A percentile compares a stretch with the other conserved stretches of the same genome.
Evolutionary conservation across 1,140 invertebrate genomes (phyloP).

Genomic region (Agraylea sexmaculata): DNA sequence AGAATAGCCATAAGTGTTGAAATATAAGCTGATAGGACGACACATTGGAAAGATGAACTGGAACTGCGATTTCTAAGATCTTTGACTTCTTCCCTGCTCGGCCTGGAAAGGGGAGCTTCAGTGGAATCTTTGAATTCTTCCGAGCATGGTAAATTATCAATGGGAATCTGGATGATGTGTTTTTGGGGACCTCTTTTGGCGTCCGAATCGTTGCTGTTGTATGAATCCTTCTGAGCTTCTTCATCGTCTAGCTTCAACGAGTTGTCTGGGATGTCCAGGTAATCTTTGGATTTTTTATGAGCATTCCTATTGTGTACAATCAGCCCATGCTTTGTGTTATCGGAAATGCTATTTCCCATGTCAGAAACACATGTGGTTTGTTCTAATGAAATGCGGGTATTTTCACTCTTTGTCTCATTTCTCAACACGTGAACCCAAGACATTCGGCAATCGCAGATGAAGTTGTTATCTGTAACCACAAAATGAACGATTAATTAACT

Average conservation of each 20-base stretch:
- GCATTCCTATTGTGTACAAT: too few relatives aligned
- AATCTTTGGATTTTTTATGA: slow-evolving; percentile 6
- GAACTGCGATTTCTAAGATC: slow-evolving; percentile 15
- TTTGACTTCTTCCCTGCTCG: slow-evolving; percentile 19
- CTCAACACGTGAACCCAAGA: slow-evolving; percentile 61
- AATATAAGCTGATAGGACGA: too few relatives aligned
- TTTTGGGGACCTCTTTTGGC: slow-evolving; percentile 14
- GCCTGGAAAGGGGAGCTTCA: slow-evolving; percentile 32
- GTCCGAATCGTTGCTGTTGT: slow-evolving; percentile 4
- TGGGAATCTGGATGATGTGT: slow-evolving; percentile 41
- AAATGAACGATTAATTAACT: too few relatives aligned
- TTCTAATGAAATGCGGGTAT: slow-evolving; percentile 52
- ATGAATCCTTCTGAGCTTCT: slow-evolving; percentile 15
- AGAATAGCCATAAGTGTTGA: too few relatives aligned
- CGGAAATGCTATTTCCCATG: too few relatives aligned
- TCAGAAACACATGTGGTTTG: slow-evolving; percentile 57
- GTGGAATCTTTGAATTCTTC: slow-evolving; percentile 39
- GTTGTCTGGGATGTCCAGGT: too few relatives aligned
- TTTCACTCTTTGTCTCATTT: slow-evolving; percentile 58
- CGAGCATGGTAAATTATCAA: slow-evolving; percentile 45
- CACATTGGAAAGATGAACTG: too few relatives aligned
- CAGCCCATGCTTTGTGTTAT: too few relatives aligned
- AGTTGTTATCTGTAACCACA: slow-evolving; percentile 56
- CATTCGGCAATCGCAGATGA: slow-evolving; percentile 66
- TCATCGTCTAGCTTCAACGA: too few relatives aligned